phyloP scores from a whole-genome alignment of 2,888 invertebrate genomes.

The Nomada ferruginata region DNA sequence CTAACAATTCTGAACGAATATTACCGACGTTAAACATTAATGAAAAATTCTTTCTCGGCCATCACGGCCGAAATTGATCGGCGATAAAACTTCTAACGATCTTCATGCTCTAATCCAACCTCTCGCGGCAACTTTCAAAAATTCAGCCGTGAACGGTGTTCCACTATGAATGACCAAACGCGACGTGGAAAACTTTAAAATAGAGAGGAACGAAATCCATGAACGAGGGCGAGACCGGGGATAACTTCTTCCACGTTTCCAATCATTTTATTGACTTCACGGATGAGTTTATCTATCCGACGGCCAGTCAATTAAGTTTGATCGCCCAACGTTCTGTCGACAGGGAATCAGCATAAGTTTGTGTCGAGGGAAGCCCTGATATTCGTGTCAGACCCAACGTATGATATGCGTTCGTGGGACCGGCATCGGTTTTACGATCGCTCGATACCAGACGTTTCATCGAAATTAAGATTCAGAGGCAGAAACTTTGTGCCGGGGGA shows the following conservation, averaged over 20 bases:
- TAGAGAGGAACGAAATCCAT: background rate
- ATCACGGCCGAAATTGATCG: background rate
- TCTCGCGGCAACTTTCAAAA: background rate
- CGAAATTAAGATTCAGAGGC: constrained; percentile 66
- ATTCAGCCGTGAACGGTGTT: background rate
- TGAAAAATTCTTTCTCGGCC: background rate
- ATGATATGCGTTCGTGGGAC: constrained; percentile 19
- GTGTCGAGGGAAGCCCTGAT: constrained; percentile 46
- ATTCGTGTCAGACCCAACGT: constrained; percentile 56
- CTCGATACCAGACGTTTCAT: constrained; percentile 65
- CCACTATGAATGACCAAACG: background rate
- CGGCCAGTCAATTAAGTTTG: constrained; percentile 75
- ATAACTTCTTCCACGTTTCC: constrained; percentile 20
- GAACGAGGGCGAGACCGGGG: background rate
- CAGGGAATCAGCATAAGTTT: constrained; percentile 69
- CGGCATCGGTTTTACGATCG: constrained; percentile 64
- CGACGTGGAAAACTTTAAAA: background rate
- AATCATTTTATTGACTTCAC: constrained; percentile 49
- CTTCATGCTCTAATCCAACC: background rate
- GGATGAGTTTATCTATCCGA: constrained; percentile 45
- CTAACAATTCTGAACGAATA: background rate
- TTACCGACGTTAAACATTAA: background rate
- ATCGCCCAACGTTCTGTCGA: constrained; percentile 70
- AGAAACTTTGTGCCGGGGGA: constrained; percentile 31
- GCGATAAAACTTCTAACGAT: constrained; percentile 15